These are phyloP conservation scores for Epinephelus cyanopodus DNA, from an alignment of 2,113 vertebrate species.

Conservation along the genomic window DNA sequence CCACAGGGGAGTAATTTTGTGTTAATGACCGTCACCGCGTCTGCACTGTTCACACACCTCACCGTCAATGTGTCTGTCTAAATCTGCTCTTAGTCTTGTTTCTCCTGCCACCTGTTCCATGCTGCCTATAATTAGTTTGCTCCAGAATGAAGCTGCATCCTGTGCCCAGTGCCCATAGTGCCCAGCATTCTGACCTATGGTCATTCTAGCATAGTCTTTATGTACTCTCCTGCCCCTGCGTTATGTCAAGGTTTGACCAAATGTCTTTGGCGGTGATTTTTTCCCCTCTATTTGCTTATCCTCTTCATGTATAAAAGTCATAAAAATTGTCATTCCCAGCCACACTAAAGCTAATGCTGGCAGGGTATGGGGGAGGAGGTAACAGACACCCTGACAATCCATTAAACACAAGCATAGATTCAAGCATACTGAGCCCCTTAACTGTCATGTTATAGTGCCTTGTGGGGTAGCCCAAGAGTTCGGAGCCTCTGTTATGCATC, in stretches of 20 bases:
- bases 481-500: not conserved
- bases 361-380: not conserved
- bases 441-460: not conserved
- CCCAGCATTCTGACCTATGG: not conserved
- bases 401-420: not conserved
- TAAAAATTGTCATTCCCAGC: not conserved
- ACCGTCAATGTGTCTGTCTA: not conserved
- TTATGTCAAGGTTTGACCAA: not conserved
- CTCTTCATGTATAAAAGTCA: not conserved
- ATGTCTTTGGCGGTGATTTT: not conserved
- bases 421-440: not conserved
- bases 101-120: constrained; percentile 62
- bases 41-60: constrained; percentile 23
- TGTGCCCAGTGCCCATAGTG: not conserved
- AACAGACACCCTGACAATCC: not conserved
- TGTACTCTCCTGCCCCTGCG: not conserved
- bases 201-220: not conserved
- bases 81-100: constrained; percentile 26
- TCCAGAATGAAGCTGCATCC: constrained; percentile 21
- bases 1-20: too few relatives aligned
- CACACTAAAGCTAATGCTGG: too few relatives aligned
- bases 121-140: constrained; percentile 61
- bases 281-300: not conserved
- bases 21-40: not conserved
- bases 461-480: not conserved